A percentile compares a stretch with the other conserved stretches of the same genome.
Evolutionary conservation across 2,113 vertebrate species (phyloP).

Genomic region (Cardinalis cardinalis): DNA sequence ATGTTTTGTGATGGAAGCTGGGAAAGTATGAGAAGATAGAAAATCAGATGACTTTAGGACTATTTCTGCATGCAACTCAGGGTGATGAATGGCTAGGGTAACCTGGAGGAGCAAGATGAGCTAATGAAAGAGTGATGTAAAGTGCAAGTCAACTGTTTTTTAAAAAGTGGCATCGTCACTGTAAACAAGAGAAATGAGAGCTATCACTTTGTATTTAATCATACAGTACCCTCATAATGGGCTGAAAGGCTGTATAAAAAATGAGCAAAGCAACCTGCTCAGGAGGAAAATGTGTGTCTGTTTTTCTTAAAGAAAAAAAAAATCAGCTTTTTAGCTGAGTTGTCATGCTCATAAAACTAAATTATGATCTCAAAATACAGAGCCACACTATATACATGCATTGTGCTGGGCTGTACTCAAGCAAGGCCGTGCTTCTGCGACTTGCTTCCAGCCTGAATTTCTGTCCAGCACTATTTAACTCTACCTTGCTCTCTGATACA

Average conservation of each 20-base stretch:
- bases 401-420: neutral
- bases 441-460: constrained; percentile 38
- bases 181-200: constrained; percentile 67
- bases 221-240: constrained; percentile 15
- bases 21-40: neutral
- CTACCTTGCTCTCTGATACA: neutral
- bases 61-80: constrained; percentile 42
- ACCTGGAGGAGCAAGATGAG: constrained; percentile 53
- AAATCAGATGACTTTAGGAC: constrained; percentile 26
- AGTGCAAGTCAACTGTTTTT: constrained; percentile 61
- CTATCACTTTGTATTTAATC: constrained; percentile 49
- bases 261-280: constrained; percentile 48
- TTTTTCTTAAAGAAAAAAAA: neutral
- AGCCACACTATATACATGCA: neutral
- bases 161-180: constrained; percentile 21
- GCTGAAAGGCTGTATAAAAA: constrained; percentile 56
- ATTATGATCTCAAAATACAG: constrained; percentile 46
- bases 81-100: constrained; percentile 35
- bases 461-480: neutral
- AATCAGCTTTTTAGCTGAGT: constrained; percentile 34
- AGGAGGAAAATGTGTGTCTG: constrained; percentile 46
- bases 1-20: neutral
- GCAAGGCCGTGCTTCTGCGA: neutral
- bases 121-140: constrained; percentile 60
- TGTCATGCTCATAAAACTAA: constrained; percentile 54